Base-by-base conservation (phyloP, 2,113 vertebrate genomes). In the Aphyosemion australe region DNA sequence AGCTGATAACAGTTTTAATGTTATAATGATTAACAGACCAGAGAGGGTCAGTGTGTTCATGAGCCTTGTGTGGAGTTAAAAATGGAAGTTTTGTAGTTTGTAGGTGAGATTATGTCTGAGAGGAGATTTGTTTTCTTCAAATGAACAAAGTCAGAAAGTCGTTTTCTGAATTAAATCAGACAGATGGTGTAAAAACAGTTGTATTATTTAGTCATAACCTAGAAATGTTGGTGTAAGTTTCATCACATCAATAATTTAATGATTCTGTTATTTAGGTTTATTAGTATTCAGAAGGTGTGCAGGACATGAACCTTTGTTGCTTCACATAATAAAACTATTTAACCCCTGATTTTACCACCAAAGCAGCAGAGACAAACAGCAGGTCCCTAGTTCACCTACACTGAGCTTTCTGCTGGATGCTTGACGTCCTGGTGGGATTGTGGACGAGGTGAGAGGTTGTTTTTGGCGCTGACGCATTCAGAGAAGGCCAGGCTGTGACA, bases 401-500 rank as follows among this genome's bases (percentile, higher is more conserved):
- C 45, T 41, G 58, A 65, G 53, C 61, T 52, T 42, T 47, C 62
- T 61, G 39, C 71, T 65, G 70, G 72, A 75, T 72, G 42, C 59
- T 74, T 55, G 32, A n/a, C 62, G 50, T 82, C 59, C 65, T 80
- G 73, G 52, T 4, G 69, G 82, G 51, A 60, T 61, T 55, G 67
- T 59, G 69, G 75, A 57, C 62, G 62, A 63, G 69, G 53, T 8
- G 49, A 53, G 61, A 74, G 67, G 65, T 80, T 81, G 78, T 76
- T 87, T 85, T 82, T 84, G 85, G 82, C 74, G 65, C 32, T 45
- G 61, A 82, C 74, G 47, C 68, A 79, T 82, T 84, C 71, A 72
- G 72, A 65, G 78, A 83, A 87, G 78, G 82, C 80, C 88, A 90
- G 79, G 83, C 81, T 82, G 74, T 88, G 84, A 88, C 87, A 92